Evolutionary conservation across 1,140 invertebrate genomes (phyloP).

Genomic region (Zaprionus taronus): DNA sequence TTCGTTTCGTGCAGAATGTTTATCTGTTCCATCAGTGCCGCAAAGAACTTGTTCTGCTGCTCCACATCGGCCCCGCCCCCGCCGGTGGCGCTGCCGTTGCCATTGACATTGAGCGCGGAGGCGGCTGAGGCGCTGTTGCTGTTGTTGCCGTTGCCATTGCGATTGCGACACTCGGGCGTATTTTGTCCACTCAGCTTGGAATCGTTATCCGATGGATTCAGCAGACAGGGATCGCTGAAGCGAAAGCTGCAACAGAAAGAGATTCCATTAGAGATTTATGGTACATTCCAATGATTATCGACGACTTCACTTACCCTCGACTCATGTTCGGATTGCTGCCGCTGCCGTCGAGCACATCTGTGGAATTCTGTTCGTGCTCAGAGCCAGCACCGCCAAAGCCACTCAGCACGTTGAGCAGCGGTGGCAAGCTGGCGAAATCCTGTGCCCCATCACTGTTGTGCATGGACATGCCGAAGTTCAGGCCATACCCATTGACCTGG

Average conservation of each 20-base stretch:
- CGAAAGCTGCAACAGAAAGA: slow-evolving; percentile 62
- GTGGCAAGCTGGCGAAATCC: slow-evolving; percentile 80
- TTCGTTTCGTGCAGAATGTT: slow-evolving; percentile 83
- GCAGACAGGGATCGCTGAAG: slow-evolving; percentile 82
- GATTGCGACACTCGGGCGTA: slow-evolving; percentile 75
- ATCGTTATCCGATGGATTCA: slow-evolving; percentile 82
- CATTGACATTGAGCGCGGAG: slow-evolving; percentile 45
- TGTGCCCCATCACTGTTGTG: slow-evolving; percentile 63
- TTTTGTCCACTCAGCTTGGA: slow-evolving; percentile 80
- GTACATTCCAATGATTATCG: not conserved
- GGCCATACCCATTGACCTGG: slow-evolving; percentile 53
- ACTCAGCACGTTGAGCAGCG: slow-evolving; percentile 78
- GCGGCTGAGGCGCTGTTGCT: slow-evolving; percentile 8
- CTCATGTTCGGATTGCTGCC: slow-evolving; percentile 78
- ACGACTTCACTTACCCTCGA: slow-evolving; percentile 55
- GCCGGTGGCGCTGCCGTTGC: slow-evolving; percentile 34
- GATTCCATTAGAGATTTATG: not conserved
- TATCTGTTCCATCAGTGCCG: slow-evolving; percentile 81
- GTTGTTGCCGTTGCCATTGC: slow-evolving; percentile 54
- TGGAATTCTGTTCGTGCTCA: slow-evolving; percentile 78
- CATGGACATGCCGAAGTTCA: slow-evolving; percentile 49
- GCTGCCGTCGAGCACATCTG: slow-evolving; percentile 78
- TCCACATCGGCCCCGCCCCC: slow-evolving; percentile 41
- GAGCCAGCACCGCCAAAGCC: slow-evolving; percentile 46
- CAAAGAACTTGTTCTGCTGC: slow-evolving; percentile 80